These are phyloP conservation scores for Muscicapa striata DNA, from an alignment of 2,797 vertebrate genomes.

Conservation along the genomic window DNA sequence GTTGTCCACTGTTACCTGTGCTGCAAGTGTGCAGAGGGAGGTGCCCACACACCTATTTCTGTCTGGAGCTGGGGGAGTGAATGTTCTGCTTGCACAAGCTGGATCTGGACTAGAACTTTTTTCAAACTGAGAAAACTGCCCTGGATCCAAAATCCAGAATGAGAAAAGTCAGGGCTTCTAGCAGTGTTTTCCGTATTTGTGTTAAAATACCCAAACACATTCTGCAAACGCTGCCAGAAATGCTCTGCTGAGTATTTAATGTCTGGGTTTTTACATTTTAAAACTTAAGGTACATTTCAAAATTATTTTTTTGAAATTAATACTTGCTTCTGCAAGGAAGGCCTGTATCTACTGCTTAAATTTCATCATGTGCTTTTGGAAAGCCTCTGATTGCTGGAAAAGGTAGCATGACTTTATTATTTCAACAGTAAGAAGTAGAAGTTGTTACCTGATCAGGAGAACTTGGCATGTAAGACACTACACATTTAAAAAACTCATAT, in stretches of 20 bases:
- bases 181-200: not conserved
- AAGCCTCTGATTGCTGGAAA: not conserved
- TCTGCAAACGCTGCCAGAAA: not conserved
- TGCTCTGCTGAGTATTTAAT: not conserved
- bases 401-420: not conserved
- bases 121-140: not conserved
- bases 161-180: not conserved
- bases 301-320: not conserved
- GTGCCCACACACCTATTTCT: accelerated
- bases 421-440: not conserved
- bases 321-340: not conserved
- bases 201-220: not conserved
- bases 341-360: not conserved
- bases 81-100: not conserved
- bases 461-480: accelerated
- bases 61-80: not conserved
- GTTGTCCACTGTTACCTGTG: not conserved
- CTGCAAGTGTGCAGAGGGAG: too few relatives aligned
- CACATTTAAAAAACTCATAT: not conserved
- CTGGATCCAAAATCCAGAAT: not conserved
- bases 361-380: not conserved
- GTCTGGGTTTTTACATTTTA: not conserved
- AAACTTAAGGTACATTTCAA: not conserved
- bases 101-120: not conserved
- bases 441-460: not conserved